Base-by-base conservation (phyloP, 2,113 vertebrate species). In the Fregata magnificens region DNA sequence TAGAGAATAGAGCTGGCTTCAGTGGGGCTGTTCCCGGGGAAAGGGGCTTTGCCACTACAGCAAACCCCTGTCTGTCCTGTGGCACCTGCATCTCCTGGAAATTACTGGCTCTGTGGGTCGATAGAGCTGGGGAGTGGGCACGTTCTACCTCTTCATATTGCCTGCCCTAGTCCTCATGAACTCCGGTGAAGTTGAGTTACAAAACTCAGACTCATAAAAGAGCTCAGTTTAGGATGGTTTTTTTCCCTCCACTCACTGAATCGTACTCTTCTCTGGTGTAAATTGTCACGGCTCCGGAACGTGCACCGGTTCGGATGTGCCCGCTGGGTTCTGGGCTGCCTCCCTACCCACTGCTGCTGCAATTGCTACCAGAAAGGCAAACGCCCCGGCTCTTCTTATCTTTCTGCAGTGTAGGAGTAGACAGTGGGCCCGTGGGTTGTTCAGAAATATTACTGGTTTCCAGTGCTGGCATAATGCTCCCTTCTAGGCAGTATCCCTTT, bases 401-500 rank as follows among this genome's bases (percentile, higher is more conserved):
- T 95, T 94, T 95, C 82, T 0, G 11, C 93, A 77, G 81, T 42
- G 53, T 63, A 85, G 91, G 73, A 95, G 67, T 58, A 87, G 86
- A 89, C 53, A 61, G 81, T 63, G 63, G 56, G 72, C 81, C 95
- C 78, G 8, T 72, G 80, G 86, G 78, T 90, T 94, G 77, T 88
- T 95, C 80, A 94, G 96, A 95, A 96, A 71, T 94, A 90, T 83
- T 66, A 56, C 88, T 86, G 86, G 74, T 92, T 96, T 96, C 94
- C 82, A 96, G 55, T 73, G 77, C 85, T 91, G 86, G 89, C 82
- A 88, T 93, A 95, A 91, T 90, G 85, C 77, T 92, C 50, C 77
- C 73, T 97, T 92, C 92, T 89, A 97, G 91, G 91, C 93, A 94
- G 84, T 90, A 94, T 92, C 91, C 81, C 69, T 92, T 94, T 93